Percentiles rank a stretch among this genome's conserved stretches.
Conservation (phyloP, 2,797 vertebrate species). For the Euthynnus affinis region DNA sequence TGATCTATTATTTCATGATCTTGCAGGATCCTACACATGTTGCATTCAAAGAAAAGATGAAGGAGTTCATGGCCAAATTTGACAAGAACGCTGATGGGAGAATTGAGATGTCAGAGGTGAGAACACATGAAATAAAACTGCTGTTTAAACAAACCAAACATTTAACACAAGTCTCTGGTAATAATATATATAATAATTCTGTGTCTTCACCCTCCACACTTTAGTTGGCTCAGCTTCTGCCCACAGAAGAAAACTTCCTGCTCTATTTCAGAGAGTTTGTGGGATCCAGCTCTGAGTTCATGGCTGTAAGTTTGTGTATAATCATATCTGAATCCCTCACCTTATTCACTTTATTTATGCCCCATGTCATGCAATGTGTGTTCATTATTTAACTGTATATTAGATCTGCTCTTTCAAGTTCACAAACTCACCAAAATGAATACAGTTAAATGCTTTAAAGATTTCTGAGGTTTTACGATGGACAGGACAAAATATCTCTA, state of each 20-base stretch:
- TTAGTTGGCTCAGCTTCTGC: conserved; percentile 96
- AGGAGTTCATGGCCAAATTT: conserved; percentile 94
- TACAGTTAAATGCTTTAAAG: conserved; percentile 16
- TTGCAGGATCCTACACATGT: conserved; percentile 86
- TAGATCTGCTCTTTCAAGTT: conserved; percentile 20
- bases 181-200: neutral
- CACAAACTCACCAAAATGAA: conserved; percentile 5
- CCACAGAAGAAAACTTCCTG: conserved; percentile 97
- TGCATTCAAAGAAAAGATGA: conserved; percentile 92
- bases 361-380: neutral
- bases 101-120: conserved; percentile 97
- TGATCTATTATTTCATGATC: conserved; percentile 16
- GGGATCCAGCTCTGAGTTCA: conserved; percentile 94
- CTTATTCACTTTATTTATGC: conserved; percentile 3
- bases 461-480: neutral
- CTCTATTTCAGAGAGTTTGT: conserved; percentile 96
- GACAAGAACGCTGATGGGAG: conserved; percentile 93
- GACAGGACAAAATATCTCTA: neutral
- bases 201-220: conserved; percentile 14
- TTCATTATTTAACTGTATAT: conserved; percentile 6
- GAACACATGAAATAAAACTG: conserved; percentile 3
- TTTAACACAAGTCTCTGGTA: neutral
- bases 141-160: neutral
- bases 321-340: conserved; percentile 4
- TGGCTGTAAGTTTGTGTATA: conserved; percentile 88